Conservation (phyloP, 1,140 invertebrate genomes). For the Kradibia gibbosae region DNA sequence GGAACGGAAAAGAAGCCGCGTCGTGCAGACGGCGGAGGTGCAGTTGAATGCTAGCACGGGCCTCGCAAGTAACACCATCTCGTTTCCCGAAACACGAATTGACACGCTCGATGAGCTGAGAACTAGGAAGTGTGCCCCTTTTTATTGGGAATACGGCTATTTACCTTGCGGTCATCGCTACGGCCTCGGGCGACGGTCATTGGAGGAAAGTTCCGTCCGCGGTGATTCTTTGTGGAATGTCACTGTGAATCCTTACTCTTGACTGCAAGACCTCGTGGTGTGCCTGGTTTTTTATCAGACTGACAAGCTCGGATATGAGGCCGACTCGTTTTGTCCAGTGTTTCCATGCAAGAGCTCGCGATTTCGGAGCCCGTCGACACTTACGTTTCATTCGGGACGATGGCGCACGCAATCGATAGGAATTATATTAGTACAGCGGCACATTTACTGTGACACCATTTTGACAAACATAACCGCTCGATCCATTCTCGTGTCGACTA, state of each 20-base stretch:
- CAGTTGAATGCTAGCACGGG: slow-evolving; percentile 37
- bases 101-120: background rate
- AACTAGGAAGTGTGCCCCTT: background rate
- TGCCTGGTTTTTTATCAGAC: background rate
- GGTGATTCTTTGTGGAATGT: background rate
- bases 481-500: slow-evolving; percentile 9
- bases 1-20: slow-evolving; percentile 7
- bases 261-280: background rate
- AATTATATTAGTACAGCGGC: background rate
- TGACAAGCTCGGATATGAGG: background rate
- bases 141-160: background rate
- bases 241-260: background rate
- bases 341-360: slow-evolving; percentile 36
- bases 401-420: no score
- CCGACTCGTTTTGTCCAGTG: slow-evolving; percentile 17
- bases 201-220: background rate
- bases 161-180: background rate
- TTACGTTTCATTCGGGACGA: slow-evolving; percentile 41
- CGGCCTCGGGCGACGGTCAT: background rate
- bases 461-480: background rate
- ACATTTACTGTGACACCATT: no score
- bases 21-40: slow-evolving; percentile 31
- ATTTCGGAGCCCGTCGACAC: slow-evolving; percentile 54
- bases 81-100: background rate
- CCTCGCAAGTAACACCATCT: background rate